Conservation (phyloP, 1,140 invertebrate genomes). For the Bombus sylvicola region DNA sequence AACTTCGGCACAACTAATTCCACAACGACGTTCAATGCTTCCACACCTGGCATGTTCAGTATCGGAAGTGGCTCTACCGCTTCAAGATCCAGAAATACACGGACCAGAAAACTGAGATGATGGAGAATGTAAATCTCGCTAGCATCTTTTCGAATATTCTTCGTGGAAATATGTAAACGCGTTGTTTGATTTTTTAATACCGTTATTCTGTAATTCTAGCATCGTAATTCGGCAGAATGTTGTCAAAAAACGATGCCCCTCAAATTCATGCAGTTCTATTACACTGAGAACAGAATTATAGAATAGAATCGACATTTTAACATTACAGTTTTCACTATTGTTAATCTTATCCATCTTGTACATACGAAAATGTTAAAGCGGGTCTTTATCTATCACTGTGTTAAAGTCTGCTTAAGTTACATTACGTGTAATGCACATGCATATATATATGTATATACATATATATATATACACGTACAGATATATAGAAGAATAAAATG, state of each 20-base stretch:
- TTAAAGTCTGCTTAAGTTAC: constrained; percentile 9
- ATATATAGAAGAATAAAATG: neutral
- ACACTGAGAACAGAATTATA: neutral
- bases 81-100: constrained; percentile 72
- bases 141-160: constrained; percentile 22
- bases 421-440: neutral
- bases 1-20: constrained; percentile 65
- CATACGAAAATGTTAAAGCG: constrained; percentile 25
- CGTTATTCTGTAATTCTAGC: neutral
- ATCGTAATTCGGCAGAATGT: neutral
- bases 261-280: neutral
- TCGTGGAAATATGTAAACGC: constrained; percentile 7
- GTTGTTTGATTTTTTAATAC: neutral
- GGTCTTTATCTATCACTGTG: constrained; percentile 7
- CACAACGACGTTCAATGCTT: constrained; percentile 66
- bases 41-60: constrained; percentile 78
- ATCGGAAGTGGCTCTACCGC: constrained; percentile 80
- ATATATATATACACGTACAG: neutral
- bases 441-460: neutral
- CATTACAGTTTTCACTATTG: constrained; percentile 26
- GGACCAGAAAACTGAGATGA: constrained; percentile 79
- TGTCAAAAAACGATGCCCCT: neutral
- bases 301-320: constrained; percentile 23
- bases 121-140: constrained; percentile 77
- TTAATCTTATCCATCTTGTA: constrained; percentile 49